These are phyloP conservation scores for Caradrina kadenii DNA, from an alignment of 2,888 invertebrate genomes.

Conservation along the genomic window DNA sequence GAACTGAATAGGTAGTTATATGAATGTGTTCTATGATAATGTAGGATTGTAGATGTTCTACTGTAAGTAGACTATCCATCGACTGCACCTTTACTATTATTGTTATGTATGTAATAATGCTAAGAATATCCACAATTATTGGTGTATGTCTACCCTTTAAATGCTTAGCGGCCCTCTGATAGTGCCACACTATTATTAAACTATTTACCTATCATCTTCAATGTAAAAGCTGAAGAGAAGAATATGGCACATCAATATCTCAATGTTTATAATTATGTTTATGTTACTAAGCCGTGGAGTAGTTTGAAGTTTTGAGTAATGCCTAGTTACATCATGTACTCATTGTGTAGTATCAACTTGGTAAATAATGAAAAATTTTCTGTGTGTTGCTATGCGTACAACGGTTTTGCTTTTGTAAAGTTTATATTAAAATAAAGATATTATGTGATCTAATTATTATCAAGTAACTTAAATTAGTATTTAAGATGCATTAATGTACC, in stretches of 20 bases:
- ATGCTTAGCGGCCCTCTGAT: slow-evolving; percentile 25
- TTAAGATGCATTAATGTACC: slow-evolving; percentile 76
- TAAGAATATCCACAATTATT: slow-evolving; percentile 40
- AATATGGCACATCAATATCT: slow-evolving; percentile 8
- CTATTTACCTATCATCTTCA: slow-evolving; percentile 13
- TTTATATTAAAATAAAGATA: slow-evolving; percentile 71
- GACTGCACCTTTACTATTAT: slow-evolving; percentile 54
- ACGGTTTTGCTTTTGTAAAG: slow-evolving; percentile 70
- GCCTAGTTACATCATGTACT: slow-evolving; percentile 21
- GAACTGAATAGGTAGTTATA: slow-evolving; percentile 73
- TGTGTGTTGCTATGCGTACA: slow-evolving; percentile 40
- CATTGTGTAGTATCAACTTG: neutral
- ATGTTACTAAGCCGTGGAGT: slow-evolving; percentile 3
- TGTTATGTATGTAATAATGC: slow-evolving; percentile 32
- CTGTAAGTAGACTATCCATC: slow-evolving; percentile 56
- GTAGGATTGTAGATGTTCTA: slow-evolving; percentile 46
- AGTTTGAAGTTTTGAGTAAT: slow-evolving; percentile 6
- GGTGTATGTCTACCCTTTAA: slow-evolving; percentile 29
- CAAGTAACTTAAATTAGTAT: slow-evolving; percentile 67
- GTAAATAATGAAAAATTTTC: neutral
- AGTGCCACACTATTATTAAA: slow-evolving; percentile 27
- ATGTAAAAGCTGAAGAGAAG: slow-evolving; percentile 10
- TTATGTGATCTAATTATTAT: slow-evolving; percentile 81
- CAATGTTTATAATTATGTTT: slow-evolving; percentile 18
- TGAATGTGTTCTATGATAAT: slow-evolving; percentile 65